Conservation (phyloP, 2,888 invertebrate species). For the Sepioteuthis lessoniana region DNA sequence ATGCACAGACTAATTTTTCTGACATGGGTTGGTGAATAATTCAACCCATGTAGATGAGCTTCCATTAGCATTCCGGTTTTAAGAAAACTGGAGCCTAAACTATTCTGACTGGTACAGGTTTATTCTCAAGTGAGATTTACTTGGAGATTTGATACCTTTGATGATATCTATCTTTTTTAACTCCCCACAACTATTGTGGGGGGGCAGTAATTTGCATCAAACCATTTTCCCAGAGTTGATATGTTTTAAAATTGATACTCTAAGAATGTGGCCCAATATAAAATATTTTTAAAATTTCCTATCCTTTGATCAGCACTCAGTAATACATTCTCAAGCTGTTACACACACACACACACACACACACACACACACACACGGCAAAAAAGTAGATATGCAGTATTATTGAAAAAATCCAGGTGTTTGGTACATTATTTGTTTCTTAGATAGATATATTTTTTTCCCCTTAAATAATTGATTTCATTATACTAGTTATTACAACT, state of each 20-base stretch:
- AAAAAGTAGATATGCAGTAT: too few species aligned
- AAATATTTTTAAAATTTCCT: not conserved
- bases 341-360: too few species aligned
- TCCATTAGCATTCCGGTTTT: not conserved
- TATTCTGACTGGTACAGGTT: not conserved
- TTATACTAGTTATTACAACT: too few species aligned
- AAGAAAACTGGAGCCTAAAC: not conserved
- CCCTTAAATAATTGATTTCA: too few species aligned
- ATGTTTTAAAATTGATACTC: not conserved
- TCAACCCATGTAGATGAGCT: not conserved
- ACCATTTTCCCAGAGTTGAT: not conserved
- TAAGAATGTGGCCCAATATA: not conserved
- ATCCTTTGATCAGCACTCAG: not conserved
- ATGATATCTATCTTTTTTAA: too few species aligned
- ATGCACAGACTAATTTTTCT: not conserved
- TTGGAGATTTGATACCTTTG: too few species aligned
- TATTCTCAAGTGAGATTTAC: not conserved
- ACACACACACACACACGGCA: too few species aligned
- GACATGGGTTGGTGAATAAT: not conserved
- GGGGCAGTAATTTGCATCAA: not conserved
- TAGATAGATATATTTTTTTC: too few species aligned
- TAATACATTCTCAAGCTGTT: not conserved
- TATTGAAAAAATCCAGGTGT: too few species aligned
- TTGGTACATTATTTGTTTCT: too few species aligned
- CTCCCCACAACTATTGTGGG: too few species aligned